These are phyloP conservation scores for Thomomys bottae DNA, from an alignment of 2,113 vertebrate genomes.

Conservation along the genomic window DNA sequence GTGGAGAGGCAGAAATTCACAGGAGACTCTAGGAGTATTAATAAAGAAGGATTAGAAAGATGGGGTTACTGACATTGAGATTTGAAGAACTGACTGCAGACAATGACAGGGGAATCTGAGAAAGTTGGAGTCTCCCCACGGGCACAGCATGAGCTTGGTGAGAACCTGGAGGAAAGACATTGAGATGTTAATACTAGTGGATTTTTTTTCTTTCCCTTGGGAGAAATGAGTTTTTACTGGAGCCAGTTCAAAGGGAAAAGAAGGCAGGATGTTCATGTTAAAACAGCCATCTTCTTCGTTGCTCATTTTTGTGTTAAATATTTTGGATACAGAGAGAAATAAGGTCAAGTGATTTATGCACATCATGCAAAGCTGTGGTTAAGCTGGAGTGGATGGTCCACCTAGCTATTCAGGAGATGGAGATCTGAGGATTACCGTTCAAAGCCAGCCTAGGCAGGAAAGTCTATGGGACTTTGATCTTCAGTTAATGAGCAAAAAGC, in stretches of 20 bases:
- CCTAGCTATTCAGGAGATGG: no score
- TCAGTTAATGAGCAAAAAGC: no score
- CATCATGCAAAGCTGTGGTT: not conserved
- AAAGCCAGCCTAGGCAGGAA: no score
- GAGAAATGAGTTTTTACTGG: not conserved
- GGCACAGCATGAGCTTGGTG: not conserved
- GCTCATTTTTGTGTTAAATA: not conserved
- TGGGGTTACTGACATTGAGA: not conserved
- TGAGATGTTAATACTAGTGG: not conserved
- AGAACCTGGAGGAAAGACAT: not conserved
- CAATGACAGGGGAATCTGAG: not conserved
- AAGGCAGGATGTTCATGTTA: not conserved
- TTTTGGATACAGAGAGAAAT: not conserved
- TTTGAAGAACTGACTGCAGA: not conserved
- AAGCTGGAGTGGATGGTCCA: no score
- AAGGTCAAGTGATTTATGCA: not conserved
- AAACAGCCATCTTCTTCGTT: not conserved
- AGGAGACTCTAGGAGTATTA: not conserved
- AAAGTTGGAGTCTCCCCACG: not conserved
- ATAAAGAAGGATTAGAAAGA: not conserved
- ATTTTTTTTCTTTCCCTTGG: constrained; percentile 24
- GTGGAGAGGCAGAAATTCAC: not conserved
- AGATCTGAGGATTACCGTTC: no score
- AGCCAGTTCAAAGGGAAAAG: not conserved
- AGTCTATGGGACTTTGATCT: no score